phyloP scores from a whole-genome alignment of 2,797 vertebrate species.

The Takifugu rubripes region DNA sequence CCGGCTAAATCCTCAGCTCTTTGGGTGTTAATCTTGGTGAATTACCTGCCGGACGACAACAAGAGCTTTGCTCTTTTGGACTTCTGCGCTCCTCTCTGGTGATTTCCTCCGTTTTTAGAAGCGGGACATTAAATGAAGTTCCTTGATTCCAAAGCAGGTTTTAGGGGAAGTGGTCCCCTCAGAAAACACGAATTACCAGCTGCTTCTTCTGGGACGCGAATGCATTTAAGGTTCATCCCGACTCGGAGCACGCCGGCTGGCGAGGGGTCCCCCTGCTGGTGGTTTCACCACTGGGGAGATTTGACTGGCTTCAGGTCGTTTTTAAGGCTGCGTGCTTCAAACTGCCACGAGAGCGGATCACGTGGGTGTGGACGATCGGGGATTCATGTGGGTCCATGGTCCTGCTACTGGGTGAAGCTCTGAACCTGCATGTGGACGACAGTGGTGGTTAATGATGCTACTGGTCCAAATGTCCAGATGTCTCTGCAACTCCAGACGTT shows the following conservation, averaged over 20 bases:
- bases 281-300: too few species aligned
- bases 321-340: too few species aligned
- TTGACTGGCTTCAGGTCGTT: too few species aligned
- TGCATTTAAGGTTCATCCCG: slow-evolving; percentile 44
- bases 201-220: slow-evolving; percentile 46
- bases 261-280: too few species aligned
- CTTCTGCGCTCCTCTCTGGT: slow-evolving; percentile 60
- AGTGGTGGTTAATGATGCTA: too few species aligned
- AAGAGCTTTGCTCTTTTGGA: slow-evolving; percentile 29
- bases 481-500: too few species aligned
- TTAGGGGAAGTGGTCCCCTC: slow-evolving; percentile 60
- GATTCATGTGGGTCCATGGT: too few species aligned
- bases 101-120: slow-evolving; percentile 62
- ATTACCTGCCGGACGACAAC: slow-evolving; percentile 43
- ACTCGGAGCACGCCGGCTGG: slow-evolving; percentile 1
- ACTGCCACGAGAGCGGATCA: too few species aligned
- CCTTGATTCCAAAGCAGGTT: slow-evolving; percentile 45
- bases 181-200: slow-evolving; percentile 52
- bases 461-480: too few species aligned
- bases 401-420: too few species aligned
- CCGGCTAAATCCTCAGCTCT: slow-evolving; percentile 6
- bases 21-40: slow-evolving; percentile 32
- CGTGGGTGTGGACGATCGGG: too few species aligned
- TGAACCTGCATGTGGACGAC: too few species aligned
- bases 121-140: slow-evolving; percentile 60